Conservation (phyloP, 2,113 vertebrate species). For the Dipodomys stephensi region DNA sequence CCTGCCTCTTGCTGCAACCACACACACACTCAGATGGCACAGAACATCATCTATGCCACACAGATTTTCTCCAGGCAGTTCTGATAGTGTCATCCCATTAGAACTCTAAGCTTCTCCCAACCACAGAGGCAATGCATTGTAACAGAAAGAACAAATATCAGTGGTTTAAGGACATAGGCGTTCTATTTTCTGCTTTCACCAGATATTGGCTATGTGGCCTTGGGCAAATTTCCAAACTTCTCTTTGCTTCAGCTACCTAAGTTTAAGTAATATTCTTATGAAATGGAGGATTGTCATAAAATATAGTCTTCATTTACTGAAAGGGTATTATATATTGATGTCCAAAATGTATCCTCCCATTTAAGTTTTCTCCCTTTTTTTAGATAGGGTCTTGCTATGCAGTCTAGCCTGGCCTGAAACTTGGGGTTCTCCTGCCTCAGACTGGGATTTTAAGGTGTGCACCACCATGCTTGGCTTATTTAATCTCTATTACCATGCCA, state of each 20-base stretch:
- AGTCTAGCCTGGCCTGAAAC: not conserved
- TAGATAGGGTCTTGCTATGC: not conserved
- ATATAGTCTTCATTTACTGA: not conserved
- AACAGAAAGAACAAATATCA: not conserved
- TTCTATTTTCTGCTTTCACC: not conserved
- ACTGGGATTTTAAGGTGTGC: not conserved
- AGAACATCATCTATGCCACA: not conserved
- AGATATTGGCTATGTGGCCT: not conserved
- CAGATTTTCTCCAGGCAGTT: not conserved
- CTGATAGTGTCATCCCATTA: not conserved
- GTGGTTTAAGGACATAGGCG: not conserved
- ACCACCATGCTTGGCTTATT: not conserved
- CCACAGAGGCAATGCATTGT: accelerated
- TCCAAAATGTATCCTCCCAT: not conserved
- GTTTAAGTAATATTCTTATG: not conserved
- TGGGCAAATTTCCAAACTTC: not conserved
- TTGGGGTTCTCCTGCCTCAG: not conserved
- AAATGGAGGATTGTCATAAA: not conserved
- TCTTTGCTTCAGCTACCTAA: not conserved
- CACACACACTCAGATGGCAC: not conserved
- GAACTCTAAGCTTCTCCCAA: not conserved
- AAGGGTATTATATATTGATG: not conserved
- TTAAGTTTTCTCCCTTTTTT: not conserved
- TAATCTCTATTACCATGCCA: not conserved
- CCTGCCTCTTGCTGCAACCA: not conserved